Conservation (phyloP, 2,888 invertebrate genomes). For the Candidula unifasciata region DNA sequence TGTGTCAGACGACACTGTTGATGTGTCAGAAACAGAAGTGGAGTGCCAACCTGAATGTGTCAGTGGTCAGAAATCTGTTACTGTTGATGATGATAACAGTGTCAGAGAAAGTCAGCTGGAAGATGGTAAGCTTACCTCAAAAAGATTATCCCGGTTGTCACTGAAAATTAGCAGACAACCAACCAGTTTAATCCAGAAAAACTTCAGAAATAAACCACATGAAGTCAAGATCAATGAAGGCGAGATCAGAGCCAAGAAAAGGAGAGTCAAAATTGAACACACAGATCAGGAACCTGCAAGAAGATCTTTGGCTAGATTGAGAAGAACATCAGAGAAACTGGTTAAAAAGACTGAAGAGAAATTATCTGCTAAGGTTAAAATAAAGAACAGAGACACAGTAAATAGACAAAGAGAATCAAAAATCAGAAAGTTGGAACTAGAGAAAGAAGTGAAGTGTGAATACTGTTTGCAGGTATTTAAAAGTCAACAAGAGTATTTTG, state of each 20-base stretch:
- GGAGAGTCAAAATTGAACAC: not conserved
- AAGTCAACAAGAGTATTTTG: conserved; percentile 37
- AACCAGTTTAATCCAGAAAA: not conserved
- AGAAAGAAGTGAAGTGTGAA: conserved; percentile 37
- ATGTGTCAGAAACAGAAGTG: not conserved
- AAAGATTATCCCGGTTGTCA: not conserved
- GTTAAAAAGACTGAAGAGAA: not conserved
- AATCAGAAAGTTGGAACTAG: conserved; percentile 35
- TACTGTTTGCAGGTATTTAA: conserved; percentile 12
- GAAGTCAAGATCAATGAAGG: not conserved
- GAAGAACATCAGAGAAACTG: not conserved
- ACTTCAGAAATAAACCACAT: not conserved
- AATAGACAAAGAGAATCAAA: not conserved
- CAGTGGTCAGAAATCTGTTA: not conserved
- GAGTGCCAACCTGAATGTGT: not conserved
- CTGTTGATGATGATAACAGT: not conserved
- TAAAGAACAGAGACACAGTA: not conserved
- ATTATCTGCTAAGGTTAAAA: not conserved
- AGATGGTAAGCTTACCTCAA: not conserved
- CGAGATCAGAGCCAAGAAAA: not conserved
- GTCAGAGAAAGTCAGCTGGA: not conserved
- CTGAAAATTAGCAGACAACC: not conserved
- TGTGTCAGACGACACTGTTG: no score
- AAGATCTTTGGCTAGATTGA: not conserved
- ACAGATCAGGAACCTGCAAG: not conserved